A percentile compares a stretch with the other conserved stretches of the same genome.
These are phyloP conservation scores for Acrocephalus arundinaceus DNA, from an alignment of 2,113 vertebrate species.

Conservation along the genomic window DNA sequence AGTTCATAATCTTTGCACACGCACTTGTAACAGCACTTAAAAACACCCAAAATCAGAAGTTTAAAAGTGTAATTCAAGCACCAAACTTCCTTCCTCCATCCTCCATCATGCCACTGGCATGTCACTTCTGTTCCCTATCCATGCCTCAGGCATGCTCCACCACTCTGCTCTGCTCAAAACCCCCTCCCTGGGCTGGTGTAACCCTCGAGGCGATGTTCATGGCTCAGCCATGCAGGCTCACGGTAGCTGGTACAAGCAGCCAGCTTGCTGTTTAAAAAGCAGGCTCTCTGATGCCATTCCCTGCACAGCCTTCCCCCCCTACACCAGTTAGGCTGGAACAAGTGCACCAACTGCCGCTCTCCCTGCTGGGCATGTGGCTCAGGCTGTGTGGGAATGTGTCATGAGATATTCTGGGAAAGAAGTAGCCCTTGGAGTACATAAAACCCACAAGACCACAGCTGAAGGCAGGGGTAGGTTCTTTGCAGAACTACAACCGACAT, in stretches of 20 bases:
- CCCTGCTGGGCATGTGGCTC: background rate
- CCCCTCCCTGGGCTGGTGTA: background rate
- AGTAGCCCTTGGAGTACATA: background rate
- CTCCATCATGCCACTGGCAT: background rate
- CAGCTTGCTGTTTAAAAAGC: background rate
- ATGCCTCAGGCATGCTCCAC: background rate
- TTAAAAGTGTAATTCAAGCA: background rate
- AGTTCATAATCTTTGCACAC: background rate
- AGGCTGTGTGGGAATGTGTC: accelerated
- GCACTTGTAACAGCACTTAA: background rate
- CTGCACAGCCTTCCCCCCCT: background rate
- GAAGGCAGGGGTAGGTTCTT: background rate
- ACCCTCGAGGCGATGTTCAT: accelerated
- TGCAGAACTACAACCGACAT: background rate
- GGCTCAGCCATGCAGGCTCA: background rate
- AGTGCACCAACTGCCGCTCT: accelerated
- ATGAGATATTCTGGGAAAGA: background rate
- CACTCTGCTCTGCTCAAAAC: accelerated
- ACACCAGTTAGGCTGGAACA: background rate
- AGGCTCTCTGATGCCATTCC: background rate
- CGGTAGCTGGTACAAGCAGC: background rate
- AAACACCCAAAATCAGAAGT: background rate
- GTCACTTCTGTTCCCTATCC: background rate
- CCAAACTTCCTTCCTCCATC: background rate
- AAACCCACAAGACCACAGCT: accelerated